Evolutionary conservation across 2,113 vertebrate genomes (phyloP).

Genomic region (Brachypodius melanocephalos): DNA sequence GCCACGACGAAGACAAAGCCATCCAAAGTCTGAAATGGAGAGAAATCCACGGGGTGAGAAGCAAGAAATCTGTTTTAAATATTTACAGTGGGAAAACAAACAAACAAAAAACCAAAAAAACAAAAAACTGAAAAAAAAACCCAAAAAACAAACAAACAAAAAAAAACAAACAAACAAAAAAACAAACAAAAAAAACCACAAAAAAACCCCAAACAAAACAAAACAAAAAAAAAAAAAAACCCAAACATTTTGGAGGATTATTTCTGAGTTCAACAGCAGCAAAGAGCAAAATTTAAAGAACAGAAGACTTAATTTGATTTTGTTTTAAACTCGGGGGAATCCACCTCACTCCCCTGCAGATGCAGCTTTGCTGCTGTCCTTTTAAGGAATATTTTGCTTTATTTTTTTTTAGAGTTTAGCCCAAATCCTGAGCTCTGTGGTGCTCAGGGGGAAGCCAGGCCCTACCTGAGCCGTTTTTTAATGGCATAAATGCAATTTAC

Average conservation of each 20-base stretch:
- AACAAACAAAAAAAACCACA: no score
- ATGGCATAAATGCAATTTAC: not conserved
- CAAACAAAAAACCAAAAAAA: no score
- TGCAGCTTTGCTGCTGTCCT: constrained; percentile 54
- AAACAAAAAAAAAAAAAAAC: no score
- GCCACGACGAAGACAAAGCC: constrained; percentile 95
- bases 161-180: no score
- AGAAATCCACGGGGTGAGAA: not conserved
- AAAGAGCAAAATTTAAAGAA: not conserved
- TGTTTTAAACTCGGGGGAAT: not conserved
- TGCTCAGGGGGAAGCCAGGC: constrained; percentile 46
- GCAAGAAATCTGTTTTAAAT: not conserved
- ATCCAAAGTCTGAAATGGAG: constrained; percentile 84
- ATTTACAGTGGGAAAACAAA: not conserved
- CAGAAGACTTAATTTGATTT: not conserved
- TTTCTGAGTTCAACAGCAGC: not conserved
- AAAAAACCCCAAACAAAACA: no score
- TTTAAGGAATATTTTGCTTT: constrained; percentile 24
- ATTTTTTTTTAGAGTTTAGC: constrained; percentile 68
- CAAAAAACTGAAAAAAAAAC: no score
- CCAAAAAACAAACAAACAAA: no score
- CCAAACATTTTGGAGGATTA: not conserved
- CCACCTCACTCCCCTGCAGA: not conserved
- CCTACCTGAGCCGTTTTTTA: constrained; percentile 41
- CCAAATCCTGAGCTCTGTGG: constrained; percentile 62